phyloP scores from a whole-genome alignment of 2,797 vertebrate genomes.

The Scolopax rusticola region DNA sequence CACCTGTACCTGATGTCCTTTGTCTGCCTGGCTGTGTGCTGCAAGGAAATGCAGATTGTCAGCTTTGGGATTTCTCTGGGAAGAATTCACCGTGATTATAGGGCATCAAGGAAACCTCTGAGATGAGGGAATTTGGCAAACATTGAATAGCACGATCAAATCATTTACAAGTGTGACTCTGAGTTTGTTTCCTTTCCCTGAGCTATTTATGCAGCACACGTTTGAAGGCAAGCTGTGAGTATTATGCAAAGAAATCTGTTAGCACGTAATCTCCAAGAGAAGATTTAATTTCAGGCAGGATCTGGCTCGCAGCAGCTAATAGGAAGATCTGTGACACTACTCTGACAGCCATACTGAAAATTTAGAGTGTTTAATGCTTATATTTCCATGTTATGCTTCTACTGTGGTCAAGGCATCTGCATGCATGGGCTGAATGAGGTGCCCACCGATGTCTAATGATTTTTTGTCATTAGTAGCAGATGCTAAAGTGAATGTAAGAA shows the following conservation, averaged over 20 bases:
- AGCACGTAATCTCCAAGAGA: neutral
- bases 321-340: neutral
- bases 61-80: neutral
- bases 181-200: constrained; percentile 30
- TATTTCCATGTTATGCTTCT: neutral
- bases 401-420: neutral
- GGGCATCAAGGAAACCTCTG: neutral
- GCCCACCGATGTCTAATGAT: neutral
- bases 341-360: neutral
- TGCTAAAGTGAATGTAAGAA: neutral
- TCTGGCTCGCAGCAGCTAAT: neutral
- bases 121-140: constrained; percentile 29
- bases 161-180: constrained; percentile 11
- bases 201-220: constrained; percentile 38
- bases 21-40: neutral
- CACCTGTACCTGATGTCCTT: neutral
- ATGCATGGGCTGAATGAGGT: neutral
- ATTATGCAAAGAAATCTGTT: constrained; percentile 35
- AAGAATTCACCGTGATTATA: neutral
- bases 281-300: constrained; percentile 26
- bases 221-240: constrained; percentile 46
- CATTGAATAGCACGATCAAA: neutral
- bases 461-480: neutral
- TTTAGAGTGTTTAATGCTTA: neutral
- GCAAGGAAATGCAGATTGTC: neutral